phyloP scores from a whole-genome alignment of 2,888 invertebrate species.

The Meteorus colon region DNA sequence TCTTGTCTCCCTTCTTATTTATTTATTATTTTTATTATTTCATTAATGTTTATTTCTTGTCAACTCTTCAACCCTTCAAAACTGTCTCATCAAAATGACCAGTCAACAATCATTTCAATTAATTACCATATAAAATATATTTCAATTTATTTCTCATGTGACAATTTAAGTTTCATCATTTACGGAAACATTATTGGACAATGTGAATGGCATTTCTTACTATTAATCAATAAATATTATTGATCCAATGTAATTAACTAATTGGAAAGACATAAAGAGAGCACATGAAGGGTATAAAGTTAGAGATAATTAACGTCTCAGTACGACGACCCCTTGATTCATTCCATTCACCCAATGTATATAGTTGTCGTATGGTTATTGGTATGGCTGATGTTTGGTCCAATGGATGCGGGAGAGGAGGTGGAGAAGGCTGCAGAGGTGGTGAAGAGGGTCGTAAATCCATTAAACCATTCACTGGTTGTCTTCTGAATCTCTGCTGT shows the following conservation, averaged over 20 bases:
- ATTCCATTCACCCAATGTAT: constrained; percentile 51
- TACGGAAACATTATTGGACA: no score
- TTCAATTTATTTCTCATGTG: no score
- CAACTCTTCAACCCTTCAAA: not conserved
- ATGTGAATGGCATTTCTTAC: no score
- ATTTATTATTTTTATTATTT: constrained; percentile 8
- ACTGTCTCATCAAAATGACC: no score
- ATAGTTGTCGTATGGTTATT: constrained; percentile 2
- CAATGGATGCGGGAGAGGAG: constrained; percentile 9
- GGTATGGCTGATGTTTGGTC: constrained; percentile 17
- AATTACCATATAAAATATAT: no score
- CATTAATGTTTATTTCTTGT: not conserved
- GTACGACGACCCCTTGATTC: constrained; percentile 50
- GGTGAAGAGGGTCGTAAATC: constrained; percentile 51
- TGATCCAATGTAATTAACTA: constrained; percentile 7
- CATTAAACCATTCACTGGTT: constrained; percentile 53
- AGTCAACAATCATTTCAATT: no score
- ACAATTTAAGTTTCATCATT: no score
- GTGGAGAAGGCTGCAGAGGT: constrained; percentile 24
- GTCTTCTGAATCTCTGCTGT: constrained; percentile 50
- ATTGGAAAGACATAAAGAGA: not conserved
- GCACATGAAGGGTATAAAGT: constrained; percentile 22
- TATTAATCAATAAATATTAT: no score
- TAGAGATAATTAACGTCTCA: constrained; percentile 53
- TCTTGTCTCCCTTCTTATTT: constrained; percentile 45